Conservation (phyloP, 2,888 invertebrate species). For the Monochamus alternatus region DNA sequence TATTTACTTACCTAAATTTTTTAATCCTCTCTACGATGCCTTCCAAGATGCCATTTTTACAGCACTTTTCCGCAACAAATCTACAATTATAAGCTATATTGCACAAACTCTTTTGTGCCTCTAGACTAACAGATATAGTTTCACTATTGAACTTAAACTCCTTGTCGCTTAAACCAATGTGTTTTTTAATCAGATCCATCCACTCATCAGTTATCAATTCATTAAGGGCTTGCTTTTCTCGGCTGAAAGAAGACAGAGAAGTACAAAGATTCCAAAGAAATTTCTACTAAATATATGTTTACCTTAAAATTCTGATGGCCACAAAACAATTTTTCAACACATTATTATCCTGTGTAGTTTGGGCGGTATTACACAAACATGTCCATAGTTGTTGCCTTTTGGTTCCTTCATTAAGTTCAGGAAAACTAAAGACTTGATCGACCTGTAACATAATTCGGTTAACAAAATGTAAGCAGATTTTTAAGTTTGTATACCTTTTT, state of each 20-base stretch:
- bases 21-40: slow-evolving; percentile 83
- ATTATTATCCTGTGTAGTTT: slow-evolving; percentile 68
- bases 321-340: slow-evolving; percentile 75
- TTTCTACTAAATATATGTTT: slow-evolving; percentile 33
- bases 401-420: slow-evolving; percentile 65
- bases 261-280: not conserved
- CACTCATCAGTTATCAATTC: slow-evolving; percentile 79
- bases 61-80: slow-evolving; percentile 76
- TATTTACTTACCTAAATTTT: slow-evolving; percentile 72
- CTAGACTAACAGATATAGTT: slow-evolving; percentile 77
- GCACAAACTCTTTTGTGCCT: slow-evolving; percentile 90
- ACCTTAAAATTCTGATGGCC: slow-evolving; percentile 80
- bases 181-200: slow-evolving; percentile 79
- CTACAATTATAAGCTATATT: slow-evolving; percentile 88
- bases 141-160: slow-evolving; percentile 69
- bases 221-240: slow-evolving; percentile 84
- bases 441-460: slow-evolving; percentile 69
- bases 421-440: slow-evolving; percentile 76
- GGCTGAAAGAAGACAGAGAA: slow-evolving; percentile 72
- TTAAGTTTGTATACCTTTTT: slow-evolving; percentile 60
- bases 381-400: slow-evolving; percentile 77
- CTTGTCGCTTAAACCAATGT: slow-evolving; percentile 75
- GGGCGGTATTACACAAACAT: slow-evolving; percentile 75
- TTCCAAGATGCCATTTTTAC: slow-evolving; percentile 78
- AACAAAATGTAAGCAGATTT: not conserved